A percentile compares a stretch with the other conserved stretches of the same genome.
These are phyloP conservation scores for Megalonaias nervosa DNA, from an alignment of 1,140 invertebrate species.

Conservation along the genomic window DNA sequence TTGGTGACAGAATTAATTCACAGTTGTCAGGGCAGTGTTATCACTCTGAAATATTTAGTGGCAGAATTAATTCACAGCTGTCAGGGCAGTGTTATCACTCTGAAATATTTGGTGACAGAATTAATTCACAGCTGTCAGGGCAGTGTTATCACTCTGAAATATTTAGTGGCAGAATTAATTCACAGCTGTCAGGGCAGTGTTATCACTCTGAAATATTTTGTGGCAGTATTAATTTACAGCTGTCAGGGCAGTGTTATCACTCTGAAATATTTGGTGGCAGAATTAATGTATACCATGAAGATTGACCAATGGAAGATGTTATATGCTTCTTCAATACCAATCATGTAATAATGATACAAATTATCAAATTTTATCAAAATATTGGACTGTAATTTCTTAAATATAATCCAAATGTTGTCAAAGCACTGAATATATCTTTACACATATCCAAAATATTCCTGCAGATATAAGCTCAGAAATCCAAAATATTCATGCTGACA, in stretches of 20 bases:
- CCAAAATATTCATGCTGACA: no score
- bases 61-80: constrained; percentile 42
- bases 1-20: neutral
- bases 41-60: constrained; percentile 13
- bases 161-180: no score
- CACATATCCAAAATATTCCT: no score
- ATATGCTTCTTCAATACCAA: no score
- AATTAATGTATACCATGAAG: no score
- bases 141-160: constrained; percentile 36
- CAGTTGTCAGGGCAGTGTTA: constrained; percentile 54
- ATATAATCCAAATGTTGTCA: no score
- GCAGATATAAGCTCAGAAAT: no score
- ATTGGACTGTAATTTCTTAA: no score
- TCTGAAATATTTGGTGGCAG: constrained; percentile 9
- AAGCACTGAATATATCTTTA: no score
- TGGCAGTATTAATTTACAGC: constrained; percentile 38
- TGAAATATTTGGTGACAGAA: neutral
- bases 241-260: constrained; percentile 45
- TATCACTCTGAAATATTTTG: constrained; percentile 20
- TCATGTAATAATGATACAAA: no score
- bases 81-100: constrained; percentile 44
- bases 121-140: constrained; percentile 52
- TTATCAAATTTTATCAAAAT: no score
- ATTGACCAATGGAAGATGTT: no score
- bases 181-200: constrained; percentile 55